Percentiles rank a stretch among this genome's conserved stretches.
phyloP scores from a whole-genome alignment of 2,113 vertebrate genomes.

The Haemorhous mexicanus region DNA sequence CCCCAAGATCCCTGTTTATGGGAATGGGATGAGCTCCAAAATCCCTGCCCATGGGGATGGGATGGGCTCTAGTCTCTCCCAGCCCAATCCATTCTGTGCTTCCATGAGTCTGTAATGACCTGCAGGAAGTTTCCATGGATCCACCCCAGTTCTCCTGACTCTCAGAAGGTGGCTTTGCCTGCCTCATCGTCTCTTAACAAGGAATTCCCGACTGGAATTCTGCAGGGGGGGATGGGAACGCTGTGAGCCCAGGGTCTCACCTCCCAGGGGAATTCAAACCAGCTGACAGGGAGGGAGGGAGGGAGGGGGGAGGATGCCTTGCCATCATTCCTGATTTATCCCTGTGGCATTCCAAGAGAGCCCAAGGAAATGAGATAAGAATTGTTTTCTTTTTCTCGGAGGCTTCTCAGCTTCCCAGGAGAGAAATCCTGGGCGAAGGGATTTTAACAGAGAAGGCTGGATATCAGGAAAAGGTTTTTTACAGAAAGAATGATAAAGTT shows the following conservation, averaged over 20 bases:
- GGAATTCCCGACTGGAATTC: neutral
- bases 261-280: neutral
- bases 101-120: accelerated
- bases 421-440: too few relatives aligned
- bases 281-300: neutral
- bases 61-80: neutral
- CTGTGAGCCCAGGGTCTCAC: neutral
- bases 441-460: too few relatives aligned
- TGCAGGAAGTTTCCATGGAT: neutral
- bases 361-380: too few relatives aligned
- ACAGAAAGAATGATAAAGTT: neutral
- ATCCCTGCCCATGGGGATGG: too few relatives aligned
- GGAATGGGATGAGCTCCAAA: too few relatives aligned
- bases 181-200: accelerated
- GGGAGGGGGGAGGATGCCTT: neutral
- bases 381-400: too few relatives aligned
- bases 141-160: accelerated
- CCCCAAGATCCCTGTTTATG: too few relatives aligned
- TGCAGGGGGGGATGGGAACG: neutral
- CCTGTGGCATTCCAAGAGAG: neutral
- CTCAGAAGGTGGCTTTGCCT: accelerated
- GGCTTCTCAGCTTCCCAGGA: too few relatives aligned
- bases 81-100: accelerated
- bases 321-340: neutral
- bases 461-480: neutral